A percentile compares a stretch with the other conserved stretches of the same genome.
Conservation (phyloP, 1,140 invertebrate species). For the Diorhabda carinulata region DNA sequence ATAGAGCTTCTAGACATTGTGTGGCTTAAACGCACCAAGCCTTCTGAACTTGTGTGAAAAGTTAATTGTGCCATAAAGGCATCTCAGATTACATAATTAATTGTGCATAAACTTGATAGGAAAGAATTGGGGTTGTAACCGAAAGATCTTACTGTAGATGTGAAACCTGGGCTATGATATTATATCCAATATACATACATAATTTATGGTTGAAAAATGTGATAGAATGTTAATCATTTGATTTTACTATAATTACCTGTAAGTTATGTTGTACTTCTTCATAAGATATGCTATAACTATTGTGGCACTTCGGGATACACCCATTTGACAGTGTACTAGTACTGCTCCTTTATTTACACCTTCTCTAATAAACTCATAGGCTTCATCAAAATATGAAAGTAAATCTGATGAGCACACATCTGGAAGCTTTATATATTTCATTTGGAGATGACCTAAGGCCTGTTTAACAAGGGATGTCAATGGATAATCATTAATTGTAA, state of each 20-base stretch:
- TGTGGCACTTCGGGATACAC: slow-evolving; percentile 78
- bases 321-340: slow-evolving; percentile 80
- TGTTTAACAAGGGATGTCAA: slow-evolving; percentile 64
- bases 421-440: slow-evolving; percentile 74
- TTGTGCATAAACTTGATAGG: too few species aligned
- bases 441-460: slow-evolving; percentile 60
- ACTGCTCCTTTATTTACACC: slow-evolving; percentile 57
- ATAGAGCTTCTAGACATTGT: too few species aligned
- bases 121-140: too few species aligned
- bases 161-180: too few species aligned
- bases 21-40: too few species aligned
- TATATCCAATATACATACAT: too few species aligned
- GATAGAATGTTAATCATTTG: too few species aligned
- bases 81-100: too few species aligned
- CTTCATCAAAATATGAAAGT: slow-evolving; percentile 68
- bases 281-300: slow-evolving; percentile 81
- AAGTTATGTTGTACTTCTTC: slow-evolving; percentile 71
- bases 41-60: too few species aligned
- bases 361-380: slow-evolving; percentile 67
- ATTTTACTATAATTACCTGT: slow-evolving; percentile 33
- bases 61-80: too few species aligned
- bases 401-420: slow-evolving; percentile 79
- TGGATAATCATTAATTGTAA: slow-evolving; percentile 78
- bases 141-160: too few species aligned
- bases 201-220: too few species aligned